These are phyloP conservation scores for Timandra comae DNA, from an alignment of 2,888 invertebrate genomes.

Conservation along the genomic window DNA sequence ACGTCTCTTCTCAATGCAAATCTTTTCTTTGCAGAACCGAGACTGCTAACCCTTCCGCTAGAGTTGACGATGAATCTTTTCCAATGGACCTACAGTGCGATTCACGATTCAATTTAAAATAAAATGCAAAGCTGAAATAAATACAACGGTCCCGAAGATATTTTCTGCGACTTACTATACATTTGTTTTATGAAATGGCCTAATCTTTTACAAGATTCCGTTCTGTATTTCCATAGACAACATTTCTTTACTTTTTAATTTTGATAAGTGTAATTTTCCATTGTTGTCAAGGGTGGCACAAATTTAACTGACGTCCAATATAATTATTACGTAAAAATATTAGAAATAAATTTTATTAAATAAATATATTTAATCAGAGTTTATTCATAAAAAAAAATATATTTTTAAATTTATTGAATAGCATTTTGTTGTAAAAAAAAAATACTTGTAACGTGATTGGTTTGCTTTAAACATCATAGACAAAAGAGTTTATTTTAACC, in stretches of 20 bases:
- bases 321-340: too few relatives aligned
- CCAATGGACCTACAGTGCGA: conserved; percentile 63
- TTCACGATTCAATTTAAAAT: conserved; percentile 74
- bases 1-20: conserved; percentile 74
- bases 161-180: conserved; percentile 78
- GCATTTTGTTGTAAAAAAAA: too few relatives aligned
- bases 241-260: conserved; percentile 58
- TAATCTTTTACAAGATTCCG: conserved; percentile 78
- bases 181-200: conserved; percentile 78
- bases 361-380: too few relatives aligned
- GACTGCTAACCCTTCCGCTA: conserved; percentile 74
- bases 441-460: too few relatives aligned
- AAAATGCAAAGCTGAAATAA: conserved; percentile 77
- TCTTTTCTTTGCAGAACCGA: conserved; percentile 74
- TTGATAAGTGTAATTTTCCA: conserved; percentile 52
- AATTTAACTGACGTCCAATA: too few relatives aligned
- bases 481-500: too few relatives aligned
- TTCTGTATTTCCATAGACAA: conserved; percentile 76
- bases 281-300: conserved; percentile 44
- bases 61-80: conserved; percentile 68
- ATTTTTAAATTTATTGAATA: too few relatives aligned
- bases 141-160: conserved; percentile 76
- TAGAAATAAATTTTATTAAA: too few relatives aligned
- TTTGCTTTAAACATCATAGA: too few relatives aligned
- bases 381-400: too few relatives aligned